Conservation (phyloP, 2,888 invertebrate genomes). For the Brachypalpus laphriformis region DNA sequence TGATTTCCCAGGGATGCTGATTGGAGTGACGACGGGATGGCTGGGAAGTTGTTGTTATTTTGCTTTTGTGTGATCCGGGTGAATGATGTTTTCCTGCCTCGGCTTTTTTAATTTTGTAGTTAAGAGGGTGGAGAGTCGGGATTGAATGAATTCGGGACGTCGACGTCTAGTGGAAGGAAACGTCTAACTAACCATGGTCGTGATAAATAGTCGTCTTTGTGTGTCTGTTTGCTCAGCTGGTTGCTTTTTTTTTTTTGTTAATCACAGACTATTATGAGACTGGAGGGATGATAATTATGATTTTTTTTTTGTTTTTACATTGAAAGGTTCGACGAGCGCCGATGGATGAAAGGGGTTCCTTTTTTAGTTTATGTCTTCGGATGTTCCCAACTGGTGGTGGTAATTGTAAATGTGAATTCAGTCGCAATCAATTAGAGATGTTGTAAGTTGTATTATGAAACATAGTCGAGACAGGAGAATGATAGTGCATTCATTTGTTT, state of each 20-base stretch:
- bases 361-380: conserved; percentile 11
- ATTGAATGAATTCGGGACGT: conserved; percentile 45
- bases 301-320: conserved; percentile 41
- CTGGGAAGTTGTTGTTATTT: conserved; percentile 29
- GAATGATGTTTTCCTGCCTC: not conserved
- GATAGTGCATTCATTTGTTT: not conserved
- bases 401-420: conserved; percentile 63
- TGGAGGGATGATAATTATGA: conserved; percentile 61
- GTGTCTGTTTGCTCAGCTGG: conserved; percentile 26
- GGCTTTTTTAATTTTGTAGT: conserved; percentile 27
- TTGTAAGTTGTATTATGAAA: conserved; percentile 25
- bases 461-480: conserved; percentile 45
- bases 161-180: conserved; percentile 50
- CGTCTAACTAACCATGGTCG: conserved; percentile 68
- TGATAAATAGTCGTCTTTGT: conserved; percentile 45
- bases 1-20: conserved; percentile 65
- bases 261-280: conserved; percentile 65
- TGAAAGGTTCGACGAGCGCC: conserved; percentile 26
- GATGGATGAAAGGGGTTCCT: conserved; percentile 17
- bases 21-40: conserved; percentile 51
- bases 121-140: conserved; percentile 11
- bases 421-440: conserved; percentile 62
- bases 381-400: conserved; percentile 45
- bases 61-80: conserved; percentile 7
- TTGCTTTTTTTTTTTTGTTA: conserved; percentile 58